Evolutionary conservation across 1,140 invertebrate genomes (phyloP).

Genomic region (Chironomus striatipennis): DNA sequence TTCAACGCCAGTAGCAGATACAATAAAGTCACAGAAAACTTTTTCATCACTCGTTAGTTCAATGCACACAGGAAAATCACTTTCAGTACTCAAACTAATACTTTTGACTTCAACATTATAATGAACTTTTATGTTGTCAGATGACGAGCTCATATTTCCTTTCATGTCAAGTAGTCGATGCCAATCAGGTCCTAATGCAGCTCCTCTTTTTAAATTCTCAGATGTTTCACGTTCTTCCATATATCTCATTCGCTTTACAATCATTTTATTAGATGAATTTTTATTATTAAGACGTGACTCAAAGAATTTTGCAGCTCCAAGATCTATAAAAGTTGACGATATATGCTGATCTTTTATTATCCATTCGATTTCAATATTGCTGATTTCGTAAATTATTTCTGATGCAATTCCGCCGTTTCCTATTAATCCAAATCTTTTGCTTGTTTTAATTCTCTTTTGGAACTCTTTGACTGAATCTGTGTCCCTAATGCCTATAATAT

Average conservation of each 20-base stretch:
- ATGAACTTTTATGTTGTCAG: constrained; percentile 43
- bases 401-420: constrained; percentile 98
- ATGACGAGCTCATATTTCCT: constrained; percentile 44
- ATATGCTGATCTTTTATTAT: constrained; percentile 88
- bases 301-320: constrained; percentile 93
- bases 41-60: constrained; percentile 64
- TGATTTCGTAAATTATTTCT: constrained; percentile 84
- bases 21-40: constrained; percentile 80
- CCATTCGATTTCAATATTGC: constrained; percentile 83
- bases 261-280: constrained; percentile 29
- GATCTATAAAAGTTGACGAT: constrained; percentile 87
- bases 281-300: constrained; percentile 42
- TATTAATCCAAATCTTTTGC: constrained; percentile 69
- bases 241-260: constrained; percentile 62
- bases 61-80: constrained; percentile 62
- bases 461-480: constrained; percentile 88
- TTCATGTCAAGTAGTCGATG: constrained; percentile 59
- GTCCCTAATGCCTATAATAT: constrained; percentile 83
- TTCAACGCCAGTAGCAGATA: constrained; percentile 91
- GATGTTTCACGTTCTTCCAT: constrained; percentile 45
- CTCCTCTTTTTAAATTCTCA: constrained; percentile 49
- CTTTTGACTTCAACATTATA: constrained; percentile 63
- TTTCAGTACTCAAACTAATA: constrained; percentile 39
- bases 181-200: constrained; percentile 94
- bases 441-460: constrained; percentile 54